Conservation (phyloP, 1,140 invertebrate species). For the Drosophila willistoni region DNA sequence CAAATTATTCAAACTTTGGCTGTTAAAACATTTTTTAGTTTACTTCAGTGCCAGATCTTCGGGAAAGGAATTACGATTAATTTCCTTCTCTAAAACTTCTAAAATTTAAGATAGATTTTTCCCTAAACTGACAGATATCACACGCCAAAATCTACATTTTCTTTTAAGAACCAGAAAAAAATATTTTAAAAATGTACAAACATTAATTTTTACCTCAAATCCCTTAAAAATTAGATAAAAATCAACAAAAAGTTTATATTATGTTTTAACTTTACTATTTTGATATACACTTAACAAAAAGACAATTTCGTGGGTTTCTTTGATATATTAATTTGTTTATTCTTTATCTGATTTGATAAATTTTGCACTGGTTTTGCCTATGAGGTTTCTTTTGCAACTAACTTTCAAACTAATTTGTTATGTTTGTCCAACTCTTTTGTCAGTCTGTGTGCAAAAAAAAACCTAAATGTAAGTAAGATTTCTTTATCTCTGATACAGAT, state of each 20-base stretch:
- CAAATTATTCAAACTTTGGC: too few species aligned
- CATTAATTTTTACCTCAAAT: not conserved
- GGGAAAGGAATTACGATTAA: too few species aligned
- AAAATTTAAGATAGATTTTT: too few species aligned
- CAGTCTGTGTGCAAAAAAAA: not conserved
- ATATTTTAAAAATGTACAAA: too few species aligned
- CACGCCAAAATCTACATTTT: too few species aligned
- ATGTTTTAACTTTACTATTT: not conserved
- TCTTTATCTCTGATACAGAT: conserved; percentile 2
- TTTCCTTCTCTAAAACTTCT: too few species aligned
- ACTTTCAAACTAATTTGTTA: conserved; percentile 8
- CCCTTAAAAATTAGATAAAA: not conserved
- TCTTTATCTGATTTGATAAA: not conserved
- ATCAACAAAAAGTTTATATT: not conserved
- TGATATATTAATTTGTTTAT: not conserved
- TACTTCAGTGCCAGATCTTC: too few species aligned
- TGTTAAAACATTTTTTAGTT: too few species aligned
- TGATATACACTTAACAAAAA: not conserved
- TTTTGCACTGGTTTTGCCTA: not conserved
- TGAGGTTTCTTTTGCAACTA: conserved; percentile 7
- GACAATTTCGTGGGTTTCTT: too few species aligned
- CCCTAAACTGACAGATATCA: too few species aligned
- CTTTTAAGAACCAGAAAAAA: too few species aligned
- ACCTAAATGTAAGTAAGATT: conserved; percentile 1
- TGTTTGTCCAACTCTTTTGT: conserved; percentile 4